These are phyloP conservation scores for Tipula unca DNA, from an alignment of 2,888 invertebrate species.

Conservation along the genomic window DNA sequence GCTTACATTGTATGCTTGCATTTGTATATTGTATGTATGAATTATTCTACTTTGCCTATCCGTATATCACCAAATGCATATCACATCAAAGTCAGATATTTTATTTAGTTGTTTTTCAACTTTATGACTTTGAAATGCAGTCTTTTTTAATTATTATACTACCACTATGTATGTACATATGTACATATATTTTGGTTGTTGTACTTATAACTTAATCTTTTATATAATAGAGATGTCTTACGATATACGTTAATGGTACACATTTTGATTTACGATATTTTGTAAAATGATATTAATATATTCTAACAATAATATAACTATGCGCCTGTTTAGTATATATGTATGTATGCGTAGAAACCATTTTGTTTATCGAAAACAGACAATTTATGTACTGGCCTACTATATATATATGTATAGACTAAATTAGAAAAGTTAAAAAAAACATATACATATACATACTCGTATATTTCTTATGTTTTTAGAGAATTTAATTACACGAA, in stretches of 20 bases:
- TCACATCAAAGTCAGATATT: background rate
- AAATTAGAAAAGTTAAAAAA: background rate
- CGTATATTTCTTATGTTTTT: background rate
- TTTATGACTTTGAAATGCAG: background rate
- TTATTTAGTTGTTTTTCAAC: background rate
- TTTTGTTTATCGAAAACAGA: background rate
- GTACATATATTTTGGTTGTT: background rate
- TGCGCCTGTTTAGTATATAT: background rate
- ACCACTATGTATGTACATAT: background rate
- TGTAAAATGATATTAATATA: background rate
- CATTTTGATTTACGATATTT: background rate
- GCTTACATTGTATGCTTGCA: background rate
- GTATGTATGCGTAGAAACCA: too few species aligned
- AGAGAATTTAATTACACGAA: background rate
- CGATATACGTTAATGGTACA: background rate
- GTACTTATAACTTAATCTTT: background rate
- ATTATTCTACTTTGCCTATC: background rate
- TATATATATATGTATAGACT: background rate
- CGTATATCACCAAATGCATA: background rate
- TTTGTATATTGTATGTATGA: background rate
- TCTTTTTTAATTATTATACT: background rate
- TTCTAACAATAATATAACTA: background rate
- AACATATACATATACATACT: too few species aligned
- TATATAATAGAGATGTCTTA: background rate
- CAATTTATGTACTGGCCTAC: background rate